Evolutionary conservation across 2,888 invertebrate species (phyloP).

Genomic region (Acanthopleura granulata): DNA sequence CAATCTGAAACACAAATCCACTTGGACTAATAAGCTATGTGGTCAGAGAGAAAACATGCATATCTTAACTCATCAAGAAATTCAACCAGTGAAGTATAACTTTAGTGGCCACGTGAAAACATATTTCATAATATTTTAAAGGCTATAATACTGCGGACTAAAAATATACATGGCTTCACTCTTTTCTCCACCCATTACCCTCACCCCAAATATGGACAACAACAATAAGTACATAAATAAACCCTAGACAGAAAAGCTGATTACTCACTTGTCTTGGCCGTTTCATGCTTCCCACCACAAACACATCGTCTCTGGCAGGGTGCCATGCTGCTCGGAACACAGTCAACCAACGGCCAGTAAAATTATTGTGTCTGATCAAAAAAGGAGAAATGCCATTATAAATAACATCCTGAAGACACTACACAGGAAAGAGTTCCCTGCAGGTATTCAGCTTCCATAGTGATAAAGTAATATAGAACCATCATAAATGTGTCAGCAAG

Average conservation of each 20-base stretch:
- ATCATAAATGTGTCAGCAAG: background rate
- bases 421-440: slow-evolving; percentile 15
- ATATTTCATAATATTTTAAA: too few species aligned
- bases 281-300: slow-evolving; percentile 70
- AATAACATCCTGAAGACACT: background rate
- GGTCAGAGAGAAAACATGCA: background rate
- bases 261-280: slow-evolving; percentile 59
- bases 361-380: slow-evolving; percentile 68
- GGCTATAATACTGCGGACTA: too few species aligned
- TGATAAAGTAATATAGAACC: background rate
- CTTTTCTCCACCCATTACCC: too few species aligned
- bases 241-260: too few species aligned
- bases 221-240: too few species aligned
- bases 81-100: too few species aligned
- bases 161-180: too few species aligned
- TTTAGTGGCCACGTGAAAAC: too few species aligned
- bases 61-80: too few species aligned
- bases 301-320: slow-evolving; percentile 69
- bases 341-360: slow-evolving; percentile 71
- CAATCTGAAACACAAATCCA: slow-evolving; percentile 57
- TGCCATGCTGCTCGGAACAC: slow-evolving; percentile 70
- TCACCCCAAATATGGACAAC: too few species aligned
- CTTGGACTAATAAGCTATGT: background rate
- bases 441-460: slow-evolving; percentile 11
- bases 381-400: background rate